Evolutionary conservation across 2,113 vertebrate genomes (phyloP).

Genomic region (Coreoperca whiteheadi): DNA sequence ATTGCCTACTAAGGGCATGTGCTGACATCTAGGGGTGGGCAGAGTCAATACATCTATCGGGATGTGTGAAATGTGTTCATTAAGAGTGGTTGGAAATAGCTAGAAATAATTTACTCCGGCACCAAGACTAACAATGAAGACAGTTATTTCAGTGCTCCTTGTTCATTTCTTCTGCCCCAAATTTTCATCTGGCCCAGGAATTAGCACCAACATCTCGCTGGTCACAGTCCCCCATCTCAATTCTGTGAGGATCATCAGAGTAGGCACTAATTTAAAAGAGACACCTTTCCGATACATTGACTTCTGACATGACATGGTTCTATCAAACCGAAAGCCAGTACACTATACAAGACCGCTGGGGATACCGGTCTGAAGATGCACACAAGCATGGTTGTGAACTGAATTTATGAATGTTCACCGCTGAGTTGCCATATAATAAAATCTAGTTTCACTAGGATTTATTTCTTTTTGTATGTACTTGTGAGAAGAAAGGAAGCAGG

Average conservation of each 20-base stretch:
- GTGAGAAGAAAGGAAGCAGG: background rate
- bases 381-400: too few species aligned
- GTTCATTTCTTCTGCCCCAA: background rate
- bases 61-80: background rate
- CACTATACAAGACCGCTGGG: too few species aligned
- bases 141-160: too few species aligned
- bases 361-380: too few species aligned
- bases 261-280: background rate
- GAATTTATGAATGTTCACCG: too few species aligned
- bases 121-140: background rate
- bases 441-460: too few species aligned
- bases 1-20: background rate
- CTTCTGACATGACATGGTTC: too few species aligned
- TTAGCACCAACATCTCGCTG: too few species aligned
- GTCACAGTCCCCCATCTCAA: background rate
- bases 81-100: background rate
- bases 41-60: background rate
- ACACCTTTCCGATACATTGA: too few species aligned
- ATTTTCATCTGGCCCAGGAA: background rate
- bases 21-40: conserved; percentile 54
- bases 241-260: background rate
- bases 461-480: too few species aligned
- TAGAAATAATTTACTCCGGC: background rate
- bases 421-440: too few species aligned
- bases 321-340: too few species aligned